phyloP scores from a whole-genome alignment of 2,888 invertebrate species.

The Trissolcus brochymenae region DNA sequence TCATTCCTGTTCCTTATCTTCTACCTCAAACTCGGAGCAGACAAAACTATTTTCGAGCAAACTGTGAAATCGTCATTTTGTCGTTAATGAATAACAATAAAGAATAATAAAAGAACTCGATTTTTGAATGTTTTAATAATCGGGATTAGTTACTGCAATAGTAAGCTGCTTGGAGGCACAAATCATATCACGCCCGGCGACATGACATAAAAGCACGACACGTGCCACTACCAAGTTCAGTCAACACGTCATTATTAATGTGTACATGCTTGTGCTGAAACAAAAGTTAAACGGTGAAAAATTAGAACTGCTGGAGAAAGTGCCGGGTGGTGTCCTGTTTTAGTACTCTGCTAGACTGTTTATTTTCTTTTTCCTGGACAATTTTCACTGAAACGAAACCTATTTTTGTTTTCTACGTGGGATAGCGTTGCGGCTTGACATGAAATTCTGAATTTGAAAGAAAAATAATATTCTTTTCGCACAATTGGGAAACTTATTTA shows the following conservation, averaged over 20 bases:
- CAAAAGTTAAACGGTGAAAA: conserved; percentile 11
- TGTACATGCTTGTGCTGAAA: conserved; percentile 24
- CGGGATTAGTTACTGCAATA: conserved; percentile 15
- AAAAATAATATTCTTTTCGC: not conserved
- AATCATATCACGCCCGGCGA: conserved; percentile 20
- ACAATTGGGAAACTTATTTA: not conserved
- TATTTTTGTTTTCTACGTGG: not conserved
- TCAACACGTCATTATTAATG: conserved; percentile 42
- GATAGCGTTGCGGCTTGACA: not conserved
- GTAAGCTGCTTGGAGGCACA: conserved; percentile 11
- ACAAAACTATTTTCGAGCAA: not conserved
- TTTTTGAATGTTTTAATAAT: not conserved
- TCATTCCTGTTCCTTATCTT: conserved; percentile 46
- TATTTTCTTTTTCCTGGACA: too few relatives aligned
- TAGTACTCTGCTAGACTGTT: too few relatives aligned
- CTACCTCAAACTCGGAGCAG: conserved; percentile 1
- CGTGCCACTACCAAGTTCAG: conserved; percentile 38
- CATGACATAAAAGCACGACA: conserved; percentile 44
- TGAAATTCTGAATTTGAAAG: not conserved
- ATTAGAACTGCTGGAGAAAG: conserved; percentile 33
- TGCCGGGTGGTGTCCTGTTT: conserved; percentile 12
- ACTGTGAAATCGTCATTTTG: not conserved
- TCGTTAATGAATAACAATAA: not conserved
- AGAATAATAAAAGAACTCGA: not conserved
- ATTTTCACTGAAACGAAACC: too few relatives aligned